Evolutionary conservation across 2,888 invertebrate species (phyloP).

Genomic region (Netelia virgata): DNA sequence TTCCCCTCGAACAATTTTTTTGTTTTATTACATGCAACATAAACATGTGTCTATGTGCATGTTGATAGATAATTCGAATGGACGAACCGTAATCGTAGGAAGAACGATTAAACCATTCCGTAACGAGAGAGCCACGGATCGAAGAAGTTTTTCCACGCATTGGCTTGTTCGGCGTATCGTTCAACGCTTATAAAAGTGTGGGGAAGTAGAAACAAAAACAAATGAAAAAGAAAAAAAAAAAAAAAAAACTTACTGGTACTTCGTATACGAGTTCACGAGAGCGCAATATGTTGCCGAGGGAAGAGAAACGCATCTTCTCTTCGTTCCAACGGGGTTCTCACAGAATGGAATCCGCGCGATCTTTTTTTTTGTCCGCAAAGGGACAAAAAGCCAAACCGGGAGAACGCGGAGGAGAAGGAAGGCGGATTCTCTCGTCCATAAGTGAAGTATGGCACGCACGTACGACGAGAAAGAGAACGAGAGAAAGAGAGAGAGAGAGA

Average conservation of each 20-base stretch:
- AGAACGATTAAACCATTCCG: constrained; percentile 41
- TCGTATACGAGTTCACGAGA: constrained; percentile 61
- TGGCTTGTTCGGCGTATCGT: constrained; percentile 40
- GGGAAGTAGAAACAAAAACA: neutral
- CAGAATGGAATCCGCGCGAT: constrained; percentile 73
- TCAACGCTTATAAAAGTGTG: constrained; percentile 27
- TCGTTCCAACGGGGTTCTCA: constrained; percentile 78
- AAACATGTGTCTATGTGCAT: neutral
- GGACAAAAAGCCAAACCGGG: constrained; percentile 72
- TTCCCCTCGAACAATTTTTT: too few species aligned
- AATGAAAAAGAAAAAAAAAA: neutral
- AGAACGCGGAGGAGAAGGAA: constrained; percentile 10
- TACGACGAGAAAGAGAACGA: neutral
- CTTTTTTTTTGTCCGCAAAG: constrained; percentile 30
- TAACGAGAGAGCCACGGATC: constrained; percentile 40
- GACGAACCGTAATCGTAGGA: constrained; percentile 31
- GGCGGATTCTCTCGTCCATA: constrained; percentile 29
- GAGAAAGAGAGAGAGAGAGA: neutral
- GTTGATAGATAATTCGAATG: constrained; percentile 28
- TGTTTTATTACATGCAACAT: neutral
- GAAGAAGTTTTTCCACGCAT: constrained; percentile 41
- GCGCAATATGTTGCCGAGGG: constrained; percentile 39
- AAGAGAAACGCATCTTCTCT: constrained; percentile 9
- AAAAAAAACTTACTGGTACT: constrained; percentile 25
- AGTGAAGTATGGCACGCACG: neutral